Evolutionary conservation across 1,140 invertebrate genomes (phyloP), one percentile per base, ranked within the genome.

Genomic region (Drosophila elegans): DNA sequence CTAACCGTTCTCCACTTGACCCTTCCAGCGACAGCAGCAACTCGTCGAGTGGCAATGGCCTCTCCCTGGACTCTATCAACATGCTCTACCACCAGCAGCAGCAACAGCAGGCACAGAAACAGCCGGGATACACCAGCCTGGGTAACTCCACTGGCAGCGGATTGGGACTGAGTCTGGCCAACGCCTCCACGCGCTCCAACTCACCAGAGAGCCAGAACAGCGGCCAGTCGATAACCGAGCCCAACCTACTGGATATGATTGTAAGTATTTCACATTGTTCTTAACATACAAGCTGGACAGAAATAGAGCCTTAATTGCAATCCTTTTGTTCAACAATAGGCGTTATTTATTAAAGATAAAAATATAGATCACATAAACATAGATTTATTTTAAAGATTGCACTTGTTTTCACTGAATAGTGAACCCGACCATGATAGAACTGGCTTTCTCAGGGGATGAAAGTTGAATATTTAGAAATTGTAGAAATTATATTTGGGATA

Each of bases 201-300:
- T 95, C 95, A 10, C 94, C 94, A 16, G 93, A 92, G 55, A 92
- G 90, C 54, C 95, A 95, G 76, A 94, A 93, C 41, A 95, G 94
- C 79, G 94, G 94, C 56, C 93, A 94, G 45, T 95, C 94, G 48
- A 94, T 94, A 78, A 94, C 95, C 56, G 91, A 92, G 57, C 93
- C 93, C 41, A 95, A 94, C 64, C 90, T 96, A 3, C 92, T 94
- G 52, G 95, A 96, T 63, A 93, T 96, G 91, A 95, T 96, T 94
- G 95, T 95, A 93, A 93, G 84, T 89, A 1, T 13, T 34, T 29
- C 1, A 11, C 9, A 38, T 38, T 38, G 29, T 7, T 7, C 29
- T 32, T 32, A 32, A 3, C 3, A 38, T 11, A 9, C 10, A 11
- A 38, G 10, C 9, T 10, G 5, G 29, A 38, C 36, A 10, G 3